Evolutionary conservation across 2,888 invertebrate genomes (phyloP).

Genomic region (Globia sparganii): DNA sequence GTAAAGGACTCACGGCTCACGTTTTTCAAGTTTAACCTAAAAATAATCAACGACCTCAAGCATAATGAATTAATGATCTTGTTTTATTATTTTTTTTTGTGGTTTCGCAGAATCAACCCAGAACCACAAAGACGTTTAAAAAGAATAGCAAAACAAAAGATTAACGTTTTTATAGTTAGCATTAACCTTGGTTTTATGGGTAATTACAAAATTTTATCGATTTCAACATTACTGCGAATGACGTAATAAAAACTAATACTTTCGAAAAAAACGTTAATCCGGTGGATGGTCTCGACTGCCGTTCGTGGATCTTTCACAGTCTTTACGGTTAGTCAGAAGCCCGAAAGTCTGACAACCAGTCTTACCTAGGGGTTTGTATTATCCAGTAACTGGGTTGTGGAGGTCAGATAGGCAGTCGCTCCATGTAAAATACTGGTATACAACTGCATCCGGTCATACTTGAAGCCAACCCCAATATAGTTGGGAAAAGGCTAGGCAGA

Average conservation of each 20-base stretch:
- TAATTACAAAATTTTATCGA: slow-evolving; percentile 68
- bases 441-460: too few species aligned
- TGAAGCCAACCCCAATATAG: too few species aligned
- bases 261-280: too few species aligned
- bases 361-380: too few species aligned
- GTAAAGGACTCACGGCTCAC: neutral
- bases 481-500: too few species aligned
- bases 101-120: neutral
- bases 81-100: neutral
- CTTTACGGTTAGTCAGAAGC: too few species aligned
- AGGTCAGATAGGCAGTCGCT: too few species aligned
- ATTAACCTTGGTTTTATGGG: slow-evolving; percentile 68
- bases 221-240: slow-evolving; percentile 47
- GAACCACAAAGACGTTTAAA: slow-evolving; percentile 10
- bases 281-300: too few species aligned
- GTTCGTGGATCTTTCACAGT: too few species aligned
- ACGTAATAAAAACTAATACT: slow-evolving; percentile 34
- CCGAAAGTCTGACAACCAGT: too few species aligned
- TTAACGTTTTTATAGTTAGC: slow-evolving; percentile 41
- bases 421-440: too few species aligned
- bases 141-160: slow-evolving; percentile 21
- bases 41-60: neutral
- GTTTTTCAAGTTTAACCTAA: neutral
- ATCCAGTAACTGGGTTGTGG: too few species aligned
- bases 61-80: neutral